Evolutionary conservation across 1,140 invertebrate species (phyloP), one percentile per base, ranked within the genome.

Genomic region (Philotrypesis tridentata): DNA sequence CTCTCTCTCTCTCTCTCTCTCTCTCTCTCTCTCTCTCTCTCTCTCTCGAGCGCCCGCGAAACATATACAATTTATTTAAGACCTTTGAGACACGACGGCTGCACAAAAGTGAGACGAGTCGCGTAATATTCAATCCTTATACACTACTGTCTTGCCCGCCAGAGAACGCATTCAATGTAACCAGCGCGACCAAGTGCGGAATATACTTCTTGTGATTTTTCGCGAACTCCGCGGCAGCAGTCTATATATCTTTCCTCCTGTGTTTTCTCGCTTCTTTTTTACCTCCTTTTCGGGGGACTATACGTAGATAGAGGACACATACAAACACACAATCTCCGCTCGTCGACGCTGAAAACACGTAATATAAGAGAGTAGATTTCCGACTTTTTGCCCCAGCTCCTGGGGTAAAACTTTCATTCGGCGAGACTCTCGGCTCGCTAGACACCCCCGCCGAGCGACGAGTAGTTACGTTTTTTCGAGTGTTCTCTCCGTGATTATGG

Each of bases 1-100:
- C n/a, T n/a, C n/a, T n/a, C n/a, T n/a, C n/a, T n/a, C n/a, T n/a
- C n/a, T n/a, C n/a, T n/a, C n/a, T n/a, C n/a, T n/a, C n/a, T n/a
- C n/a, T n/a, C n/a, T n/a, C n/a, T n/a, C n/a, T n/a, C n/a, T n/a
- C n/a, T n/a, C n/a, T n/a, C n/a, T n/a, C n/a, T n/a, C n/a, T n/a
- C n/a, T 17, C 43, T 48, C 43, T n/a, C 40, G 31, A 40, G 75
- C 23, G 70, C n/a, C 27, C 25, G 27, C 75, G 43, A 74, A 74
- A 79, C 63, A 79, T 61, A 72, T 79, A 75, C 76, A 83, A 83
- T 83, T 83, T 79, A 83, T 75, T 83, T 83, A 74, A 83, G 61
- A 78, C 80, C 72, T 82, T 71, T 72, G 80, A 82, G 68, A 60
- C 72, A 25, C 70, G 27, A n/a, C 7, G 48, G 4, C 40, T 43